Evolutionary conservation across 2,797 vertebrate species (phyloP).

Genomic region (Rhinoraja longicauda): DNA sequence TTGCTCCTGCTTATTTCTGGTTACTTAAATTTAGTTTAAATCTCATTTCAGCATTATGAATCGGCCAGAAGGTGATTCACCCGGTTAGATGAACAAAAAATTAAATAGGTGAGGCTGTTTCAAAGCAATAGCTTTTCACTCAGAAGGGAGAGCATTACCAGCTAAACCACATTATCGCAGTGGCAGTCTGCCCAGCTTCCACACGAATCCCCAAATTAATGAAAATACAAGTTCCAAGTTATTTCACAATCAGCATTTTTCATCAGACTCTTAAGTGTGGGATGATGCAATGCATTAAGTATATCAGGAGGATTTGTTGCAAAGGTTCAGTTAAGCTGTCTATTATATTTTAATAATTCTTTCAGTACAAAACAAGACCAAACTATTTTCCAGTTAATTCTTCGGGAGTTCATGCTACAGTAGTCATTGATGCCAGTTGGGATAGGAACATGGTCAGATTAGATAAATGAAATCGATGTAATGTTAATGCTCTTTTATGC

Average conservation of each 20-base stretch:
- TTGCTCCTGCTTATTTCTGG: not conserved
- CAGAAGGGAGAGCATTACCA: not conserved
- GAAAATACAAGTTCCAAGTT: not conserved
- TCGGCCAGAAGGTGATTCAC: not conserved
- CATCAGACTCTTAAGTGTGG: not conserved
- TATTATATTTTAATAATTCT: conserved; percentile 23
- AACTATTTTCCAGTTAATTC: conserved; percentile 24
- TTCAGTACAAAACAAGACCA: conserved; percentile 31
- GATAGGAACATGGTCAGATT: conserved; percentile 15
- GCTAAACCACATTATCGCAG: not conserved
- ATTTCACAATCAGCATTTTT: conserved; percentile 24
- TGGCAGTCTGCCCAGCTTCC: not conserved
- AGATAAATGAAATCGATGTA: conserved; percentile 3
- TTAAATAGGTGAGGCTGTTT: not conserved
- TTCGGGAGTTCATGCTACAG: not conserved
- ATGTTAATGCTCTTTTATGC: conserved; percentile 17
- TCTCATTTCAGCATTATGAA: not conserved
- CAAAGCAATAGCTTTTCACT: not conserved
- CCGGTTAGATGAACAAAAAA: not conserved
- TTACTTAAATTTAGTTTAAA: not conserved
- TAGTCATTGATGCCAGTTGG: conserved; percentile 17
- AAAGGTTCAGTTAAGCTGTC: conserved; percentile 4
- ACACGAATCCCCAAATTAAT: not conserved
- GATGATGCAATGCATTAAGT: conserved; percentile 3
- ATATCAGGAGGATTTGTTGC: not conserved